Evolutionary conservation across 2,888 invertebrate genomes (phyloP).

Genomic region (Ormia ochracea): DNA sequence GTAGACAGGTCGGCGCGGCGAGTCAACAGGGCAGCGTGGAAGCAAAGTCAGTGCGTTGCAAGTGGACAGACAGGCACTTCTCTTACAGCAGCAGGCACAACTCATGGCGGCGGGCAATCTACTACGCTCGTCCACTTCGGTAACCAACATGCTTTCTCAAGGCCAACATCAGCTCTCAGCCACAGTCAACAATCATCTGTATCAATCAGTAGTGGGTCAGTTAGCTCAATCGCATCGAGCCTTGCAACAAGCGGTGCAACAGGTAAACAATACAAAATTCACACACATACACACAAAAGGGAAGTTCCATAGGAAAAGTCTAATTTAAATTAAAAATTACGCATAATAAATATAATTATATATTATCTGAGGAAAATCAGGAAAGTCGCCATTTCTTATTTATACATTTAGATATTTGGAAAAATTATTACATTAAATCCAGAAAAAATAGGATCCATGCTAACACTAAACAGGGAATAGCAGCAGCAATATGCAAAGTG

Average conservation of each 20-base stretch:
- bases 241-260: constrained; percentile 78
- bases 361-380: too few species aligned
- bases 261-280: constrained; percentile 72
- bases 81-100: constrained; percentile 77
- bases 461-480: too few species aligned
- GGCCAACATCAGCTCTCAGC: constrained; percentile 88
- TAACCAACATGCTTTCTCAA: constrained; percentile 78
- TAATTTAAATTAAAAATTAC: too few species aligned
- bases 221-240: constrained; percentile 82
- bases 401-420: too few species aligned
- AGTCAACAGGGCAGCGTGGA: constrained; percentile 90
- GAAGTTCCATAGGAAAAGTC: background rate
- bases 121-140: constrained; percentile 77
- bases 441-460: too few species aligned
- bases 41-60: constrained; percentile 89
- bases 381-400: too few species aligned
- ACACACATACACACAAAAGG: constrained; percentile 19
- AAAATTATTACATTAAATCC: too few species aligned
- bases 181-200: constrained; percentile 78
- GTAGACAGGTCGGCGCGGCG: constrained; percentile 93
- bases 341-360: too few species aligned
- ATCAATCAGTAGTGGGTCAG: constrained; percentile 80
- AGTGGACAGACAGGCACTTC: constrained; percentile 79
- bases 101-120: constrained; percentile 76
- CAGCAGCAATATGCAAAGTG: too few species aligned